These are phyloP conservation scores for Ranitomeya variabilis DNA, from an alignment of 2,113 vertebrate genomes.

Conservation along the genomic window DNA sequence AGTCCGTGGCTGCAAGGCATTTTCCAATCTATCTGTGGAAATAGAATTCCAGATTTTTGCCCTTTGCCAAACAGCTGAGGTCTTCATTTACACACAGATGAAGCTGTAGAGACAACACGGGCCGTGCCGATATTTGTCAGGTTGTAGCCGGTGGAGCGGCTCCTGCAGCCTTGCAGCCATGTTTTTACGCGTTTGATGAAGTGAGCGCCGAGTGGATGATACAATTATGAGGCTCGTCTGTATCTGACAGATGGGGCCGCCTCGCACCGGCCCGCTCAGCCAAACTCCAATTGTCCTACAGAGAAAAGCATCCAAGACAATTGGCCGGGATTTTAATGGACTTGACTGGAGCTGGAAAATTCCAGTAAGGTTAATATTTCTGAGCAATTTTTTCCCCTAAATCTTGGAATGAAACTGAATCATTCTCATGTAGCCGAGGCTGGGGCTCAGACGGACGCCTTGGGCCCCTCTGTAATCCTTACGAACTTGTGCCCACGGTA, in stretches of 20 bases:
- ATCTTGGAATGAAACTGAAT: slow-evolving; percentile 10
- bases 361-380: slow-evolving; percentile 54
- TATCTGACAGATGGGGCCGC: slow-evolving; percentile 51
- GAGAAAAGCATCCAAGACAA: slow-evolving; percentile 25
- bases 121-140: slow-evolving; percentile 14
- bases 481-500: neutral
- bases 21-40: slow-evolving; percentile 21
- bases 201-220: slow-evolving; percentile 34
- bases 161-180: slow-evolving; percentile 24
- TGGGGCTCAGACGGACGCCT: neutral
- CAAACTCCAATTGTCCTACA: slow-evolving; percentile 41
- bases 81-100: slow-evolving; percentile 30
- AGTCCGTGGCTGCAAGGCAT: neutral
- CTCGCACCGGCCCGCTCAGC: slow-evolving; percentile 11
- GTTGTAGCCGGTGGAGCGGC: slow-evolving; percentile 13
- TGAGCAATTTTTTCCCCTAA: neutral
- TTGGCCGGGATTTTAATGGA: slow-evolving; percentile 46
- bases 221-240: slow-evolving; percentile 42
- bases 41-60: slow-evolving; percentile 8
- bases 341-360: slow-evolving; percentile 31
- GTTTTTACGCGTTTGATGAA: slow-evolving; percentile 55
- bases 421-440: neutral
- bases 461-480: neutral
- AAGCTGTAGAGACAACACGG: neutral
- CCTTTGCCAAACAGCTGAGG: slow-evolving; percentile 34